A percentile compares a stretch with the other conserved stretches of the same genome.
Evolutionary conservation across 1,140 invertebrate species (phyloP).

Genomic region (Drosophila setifemur): DNA sequence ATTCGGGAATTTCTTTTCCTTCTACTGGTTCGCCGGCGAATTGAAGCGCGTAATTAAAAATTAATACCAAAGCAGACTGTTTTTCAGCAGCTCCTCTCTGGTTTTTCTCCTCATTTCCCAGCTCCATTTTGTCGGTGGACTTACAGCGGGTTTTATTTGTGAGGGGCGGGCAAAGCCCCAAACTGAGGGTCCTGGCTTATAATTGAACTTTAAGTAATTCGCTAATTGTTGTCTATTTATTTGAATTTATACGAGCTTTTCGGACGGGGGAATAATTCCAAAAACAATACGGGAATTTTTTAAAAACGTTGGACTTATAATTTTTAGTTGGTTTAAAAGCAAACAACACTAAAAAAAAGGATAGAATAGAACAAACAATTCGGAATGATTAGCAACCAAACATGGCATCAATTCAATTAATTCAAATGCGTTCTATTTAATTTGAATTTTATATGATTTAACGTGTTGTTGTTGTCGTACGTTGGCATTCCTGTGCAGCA

Average conservation of each 20-base stretch:
- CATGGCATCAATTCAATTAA: conserved; percentile 33
- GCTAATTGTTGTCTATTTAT: conserved; percentile 12
- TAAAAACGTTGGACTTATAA: too few relatives aligned
- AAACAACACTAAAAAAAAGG: conserved; percentile 6
- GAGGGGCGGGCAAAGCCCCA: neutral
- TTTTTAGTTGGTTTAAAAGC: too few relatives aligned
- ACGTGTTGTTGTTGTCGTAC: conserved; percentile 19
- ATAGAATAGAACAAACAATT: conserved; percentile 7
- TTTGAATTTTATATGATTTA: conserved; percentile 26
- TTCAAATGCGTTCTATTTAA: conserved; percentile 31
- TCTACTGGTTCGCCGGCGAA: conserved; percentile 20
- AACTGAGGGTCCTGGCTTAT: conserved; percentile 3
- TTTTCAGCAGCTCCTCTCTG: conserved; percentile 21
- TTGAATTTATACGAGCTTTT: neutral
- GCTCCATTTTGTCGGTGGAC: conserved; percentile 15
- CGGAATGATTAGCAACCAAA: conserved; percentile 5
- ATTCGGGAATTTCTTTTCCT: conserved; percentile 12
- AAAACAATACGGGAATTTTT: too few relatives aligned
- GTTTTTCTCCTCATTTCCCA: neutral
- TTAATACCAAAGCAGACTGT: conserved; percentile 51
- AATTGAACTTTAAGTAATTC: conserved; percentile 28
- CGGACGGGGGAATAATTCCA: too few relatives aligned
- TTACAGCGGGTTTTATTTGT: conserved; percentile 6
- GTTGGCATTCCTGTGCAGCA: conserved; percentile 19
- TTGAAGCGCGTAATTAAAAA: conserved; percentile 66